These are phyloP conservation scores for Antedon mediterranea DNA, from an alignment of 53 echinoderm and acorn worm species.

Conservation along the genomic window DNA sequence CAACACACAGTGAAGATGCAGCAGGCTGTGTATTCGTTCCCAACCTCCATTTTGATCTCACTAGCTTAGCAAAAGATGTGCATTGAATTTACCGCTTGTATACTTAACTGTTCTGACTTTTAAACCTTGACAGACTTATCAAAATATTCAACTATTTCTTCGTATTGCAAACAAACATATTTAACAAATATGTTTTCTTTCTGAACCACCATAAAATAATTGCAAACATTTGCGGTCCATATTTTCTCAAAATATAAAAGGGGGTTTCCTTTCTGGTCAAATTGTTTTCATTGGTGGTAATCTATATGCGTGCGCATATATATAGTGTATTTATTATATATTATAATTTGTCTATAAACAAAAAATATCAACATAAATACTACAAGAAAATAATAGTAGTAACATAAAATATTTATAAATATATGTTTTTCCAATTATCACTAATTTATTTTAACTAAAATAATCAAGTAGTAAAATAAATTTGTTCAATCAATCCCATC, in stretches of 20 bases:
- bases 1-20: neutral
- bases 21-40: neutral
- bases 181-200: neutral
- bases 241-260: neutral
- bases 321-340: neutral
- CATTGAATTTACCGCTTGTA: neutral
- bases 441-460: too few relatives aligned
- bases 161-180: neutral
- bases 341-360: too few relatives aligned
- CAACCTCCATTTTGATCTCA: neutral
- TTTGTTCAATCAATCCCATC: neutral
- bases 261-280: neutral
- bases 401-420: too few relatives aligned
- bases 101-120: neutral
- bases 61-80: conserved; percentile 1
- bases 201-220: neutral
- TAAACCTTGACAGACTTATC: neutral
- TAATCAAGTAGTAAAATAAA: too few relatives aligned
- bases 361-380: neutral
- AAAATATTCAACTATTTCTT: neutral
- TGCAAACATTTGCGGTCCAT: neutral
- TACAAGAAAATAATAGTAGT: neutral
- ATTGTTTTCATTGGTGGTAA: conserved; percentile 1
- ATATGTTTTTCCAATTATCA: too few relatives aligned
- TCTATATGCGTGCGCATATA: neutral